These are phyloP conservation scores for Drosophila lutescens DNA, from an alignment of 2,888 invertebrate genomes.

Conservation along the genomic window DNA sequence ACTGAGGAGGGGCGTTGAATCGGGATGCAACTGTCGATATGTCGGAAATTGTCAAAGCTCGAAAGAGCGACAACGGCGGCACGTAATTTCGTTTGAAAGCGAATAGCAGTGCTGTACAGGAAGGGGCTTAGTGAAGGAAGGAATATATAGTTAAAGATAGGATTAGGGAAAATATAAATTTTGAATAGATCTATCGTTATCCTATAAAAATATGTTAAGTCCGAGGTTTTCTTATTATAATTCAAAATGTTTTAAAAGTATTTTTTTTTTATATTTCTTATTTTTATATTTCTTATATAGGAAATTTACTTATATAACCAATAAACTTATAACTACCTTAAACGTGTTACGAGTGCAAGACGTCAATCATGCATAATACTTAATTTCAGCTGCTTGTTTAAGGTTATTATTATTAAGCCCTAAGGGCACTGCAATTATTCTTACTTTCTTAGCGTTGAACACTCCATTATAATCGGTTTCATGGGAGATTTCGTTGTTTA, in stretches of 20 bases:
- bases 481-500: not conserved
- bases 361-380: not conserved
- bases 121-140: not conserved
- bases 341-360: not conserved
- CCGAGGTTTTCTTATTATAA: too few relatives aligned
- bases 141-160: not conserved
- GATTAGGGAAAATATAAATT: not conserved
- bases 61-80: slow-evolving; percentile 40
- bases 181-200: too few relatives aligned
- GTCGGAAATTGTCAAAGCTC: slow-evolving; percentile 74
- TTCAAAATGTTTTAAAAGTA: too few relatives aligned
- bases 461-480: not conserved
- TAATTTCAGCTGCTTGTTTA: not conserved
- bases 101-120: not conserved
- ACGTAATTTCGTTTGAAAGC: slow-evolving; percentile 65
- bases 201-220: too few relatives aligned
- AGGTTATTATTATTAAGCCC: not conserved
- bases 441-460: not conserved
- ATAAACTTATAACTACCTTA: not conserved
- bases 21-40: slow-evolving; percentile 63
- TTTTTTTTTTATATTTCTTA: too few relatives aligned
- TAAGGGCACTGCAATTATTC: not conserved
- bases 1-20: slow-evolving; percentile 13
- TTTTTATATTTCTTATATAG: too few relatives aligned
- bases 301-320: not conserved